Evolutionary conservation across 2,888 invertebrate species (phyloP).

Genomic region (Caenorhabditis sulstoni): DNA sequence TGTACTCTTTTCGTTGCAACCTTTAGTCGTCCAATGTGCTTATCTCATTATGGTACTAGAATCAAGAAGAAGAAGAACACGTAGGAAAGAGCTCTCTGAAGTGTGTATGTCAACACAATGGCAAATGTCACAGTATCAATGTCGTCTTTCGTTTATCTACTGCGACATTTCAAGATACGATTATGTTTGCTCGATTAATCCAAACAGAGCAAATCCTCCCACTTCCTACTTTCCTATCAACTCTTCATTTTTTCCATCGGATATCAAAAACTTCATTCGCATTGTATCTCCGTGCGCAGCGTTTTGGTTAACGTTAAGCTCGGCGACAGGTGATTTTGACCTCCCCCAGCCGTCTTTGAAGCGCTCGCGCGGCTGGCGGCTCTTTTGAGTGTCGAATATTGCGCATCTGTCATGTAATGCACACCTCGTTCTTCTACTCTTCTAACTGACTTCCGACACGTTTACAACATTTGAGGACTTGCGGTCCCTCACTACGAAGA

Average conservation of each 20-base stretch:
- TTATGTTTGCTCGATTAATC: constrained; percentile 61
- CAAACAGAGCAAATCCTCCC: constrained; percentile 55
- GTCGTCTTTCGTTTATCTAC: constrained; percentile 54
- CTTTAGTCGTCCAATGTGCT: constrained; percentile 33
- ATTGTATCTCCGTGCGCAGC: constrained; percentile 9
- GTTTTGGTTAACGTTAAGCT: too few species aligned
- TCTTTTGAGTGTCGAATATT: constrained; percentile 36
- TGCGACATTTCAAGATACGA: constrained; percentile 53
- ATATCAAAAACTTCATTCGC: constrained; percentile 7
- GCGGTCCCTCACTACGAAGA: background rate
- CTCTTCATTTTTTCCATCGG: constrained; percentile 20
- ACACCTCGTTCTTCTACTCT: constrained; percentile 16
- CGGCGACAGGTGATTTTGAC: constrained; percentile 50
- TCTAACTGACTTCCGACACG: constrained; percentile 22
- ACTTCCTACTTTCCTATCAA: constrained; percentile 12
- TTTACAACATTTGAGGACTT: constrained; percentile 25
- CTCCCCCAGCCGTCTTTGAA: constrained; percentile 6
- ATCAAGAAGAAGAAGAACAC: constrained; percentile 41
- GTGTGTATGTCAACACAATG: constrained; percentile 57
- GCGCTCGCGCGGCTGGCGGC: constrained; percentile 21
- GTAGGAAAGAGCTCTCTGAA: constrained; percentile 48
- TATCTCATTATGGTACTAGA: constrained; percentile 50
- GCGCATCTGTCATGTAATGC: constrained; percentile 50
- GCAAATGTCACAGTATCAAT: constrained; percentile 59
- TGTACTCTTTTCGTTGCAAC: constrained; percentile 16